Evolutionary conservation across 1,140 invertebrate species (phyloP).

Genomic region (Adelges cooleyi): DNA sequence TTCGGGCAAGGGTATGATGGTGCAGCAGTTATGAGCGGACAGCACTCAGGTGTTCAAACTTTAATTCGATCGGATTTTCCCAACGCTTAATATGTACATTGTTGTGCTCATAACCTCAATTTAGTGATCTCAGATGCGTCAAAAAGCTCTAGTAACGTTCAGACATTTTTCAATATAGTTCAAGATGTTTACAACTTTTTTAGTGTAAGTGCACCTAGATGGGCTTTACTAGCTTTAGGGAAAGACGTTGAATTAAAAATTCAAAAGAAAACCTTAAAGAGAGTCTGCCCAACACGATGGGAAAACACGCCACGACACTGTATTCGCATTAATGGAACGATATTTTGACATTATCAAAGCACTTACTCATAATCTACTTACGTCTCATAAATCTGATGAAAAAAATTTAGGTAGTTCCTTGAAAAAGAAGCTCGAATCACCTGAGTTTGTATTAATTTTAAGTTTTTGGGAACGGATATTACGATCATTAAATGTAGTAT

Average conservation of each 20-base stretch:
- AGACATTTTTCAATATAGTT: background rate
- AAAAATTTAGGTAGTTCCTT: background rate
- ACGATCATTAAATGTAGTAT: background rate
- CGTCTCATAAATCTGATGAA: too few species aligned
- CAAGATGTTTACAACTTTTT: slow-evolving; percentile 1
- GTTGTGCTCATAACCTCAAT: background rate
- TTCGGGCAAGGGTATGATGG: background rate
- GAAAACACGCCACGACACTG: background rate
- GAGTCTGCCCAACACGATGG: background rate
- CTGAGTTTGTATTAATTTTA: background rate
- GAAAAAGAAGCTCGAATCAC: background rate
- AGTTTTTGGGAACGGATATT: background rate
- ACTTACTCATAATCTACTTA: too few species aligned
- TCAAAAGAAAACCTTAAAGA: background rate
- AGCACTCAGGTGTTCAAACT: background rate
- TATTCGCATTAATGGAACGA: too few species aligned
- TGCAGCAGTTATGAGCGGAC: too few species aligned
- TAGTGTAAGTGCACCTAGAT: background rate
- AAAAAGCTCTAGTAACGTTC: background rate
- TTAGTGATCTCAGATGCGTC: background rate
- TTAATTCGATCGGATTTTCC: background rate
- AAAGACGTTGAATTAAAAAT: background rate
- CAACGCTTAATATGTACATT: background rate
- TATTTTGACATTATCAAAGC: too few species aligned
- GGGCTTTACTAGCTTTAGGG: background rate